Base-by-base conservation (phyloP, 2,797 vertebrate species). In the Enteromius treurensis region DNA sequence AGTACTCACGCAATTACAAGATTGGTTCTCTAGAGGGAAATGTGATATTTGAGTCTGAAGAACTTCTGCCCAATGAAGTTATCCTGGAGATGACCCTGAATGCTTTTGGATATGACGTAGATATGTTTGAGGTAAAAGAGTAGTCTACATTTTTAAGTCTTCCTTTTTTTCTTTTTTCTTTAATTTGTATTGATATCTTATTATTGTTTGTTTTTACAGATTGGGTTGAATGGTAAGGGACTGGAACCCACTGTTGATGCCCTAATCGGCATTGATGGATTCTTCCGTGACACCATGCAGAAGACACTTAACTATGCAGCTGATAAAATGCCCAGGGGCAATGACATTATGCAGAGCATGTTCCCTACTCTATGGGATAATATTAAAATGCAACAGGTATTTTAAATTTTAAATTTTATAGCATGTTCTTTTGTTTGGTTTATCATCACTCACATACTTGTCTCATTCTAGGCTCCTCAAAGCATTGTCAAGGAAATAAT, bases 21-120 rank as follows among this genome's bases (percentile, higher is more conserved):
- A 68, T 96, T 10, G 95, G 95, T 73, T 91, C 92, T 90, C 68
- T 97, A 1, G 94, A 97, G 88, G 95, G 96, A 80, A 97, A 98
- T 89, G 91, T 99, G 88, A 88, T 99, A 89, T 98, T 98, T 90
- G 97, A 99, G 79, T 91, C 93, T 53, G 90, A 84, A 74, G 94
- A 92, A 86, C 96, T 95, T 84, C 84, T 99, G 89, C 97, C 97
- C 83, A 97, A 91, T 87, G 97, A 98, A 87, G 93, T 92, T 79
- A 96, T 99, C 96, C 93, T 99, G 86, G 98, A 98, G 90, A 96
- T 96, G 80, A 97, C 97, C 21, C 93, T 99, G 55, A 90, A 93
- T n/a, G 88, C 94, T 23, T 97, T 97, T 69, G 98, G 97, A 88
- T 86, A 84, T 84, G 90, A 97, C 65, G 51, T 93, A 0, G 97